Conservation (phyloP, 2,888 invertebrate species). For the Slavum lentiscoides region DNA sequence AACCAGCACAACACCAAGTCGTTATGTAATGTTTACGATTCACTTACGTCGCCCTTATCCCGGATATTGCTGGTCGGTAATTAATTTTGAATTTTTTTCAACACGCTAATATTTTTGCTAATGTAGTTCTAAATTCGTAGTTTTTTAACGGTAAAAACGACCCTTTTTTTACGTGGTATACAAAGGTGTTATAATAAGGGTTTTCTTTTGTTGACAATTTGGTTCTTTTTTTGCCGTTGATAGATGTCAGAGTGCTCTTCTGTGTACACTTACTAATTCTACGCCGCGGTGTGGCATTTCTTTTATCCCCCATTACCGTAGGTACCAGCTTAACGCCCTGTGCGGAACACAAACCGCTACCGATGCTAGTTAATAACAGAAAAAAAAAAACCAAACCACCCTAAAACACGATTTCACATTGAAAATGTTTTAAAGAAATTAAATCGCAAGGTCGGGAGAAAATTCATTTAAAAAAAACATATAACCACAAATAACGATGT, state of each 20-base stretch:
- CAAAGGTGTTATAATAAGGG: neutral
- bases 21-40: no score
- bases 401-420: neutral
- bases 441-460: no score
- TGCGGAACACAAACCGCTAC: neutral
- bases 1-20: no score
- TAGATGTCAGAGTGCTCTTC: slow-evolving; percentile 14
- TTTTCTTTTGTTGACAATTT: neutral
- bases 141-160: slow-evolving; percentile 9
- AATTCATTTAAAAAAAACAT: no score
- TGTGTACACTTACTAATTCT: slow-evolving; percentile 22
- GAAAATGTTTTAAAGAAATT: no score
- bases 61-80: no score
- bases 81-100: no score
- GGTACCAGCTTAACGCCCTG: neutral
- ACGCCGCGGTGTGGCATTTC: neutral
- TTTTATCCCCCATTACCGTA: slow-evolving; percentile 8
- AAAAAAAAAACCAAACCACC: neutral
- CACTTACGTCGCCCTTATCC: no score
- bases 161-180: neutral
- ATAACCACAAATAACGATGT: no score
- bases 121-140: no score
- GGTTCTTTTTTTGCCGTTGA: neutral
- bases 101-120: no score
- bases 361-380: neutral